Percentiles rank a stretch among this genome's conserved stretches.
phyloP scores from a whole-genome alignment of 2,888 invertebrate genomes.

The Proisotoma minuta region DNA sequence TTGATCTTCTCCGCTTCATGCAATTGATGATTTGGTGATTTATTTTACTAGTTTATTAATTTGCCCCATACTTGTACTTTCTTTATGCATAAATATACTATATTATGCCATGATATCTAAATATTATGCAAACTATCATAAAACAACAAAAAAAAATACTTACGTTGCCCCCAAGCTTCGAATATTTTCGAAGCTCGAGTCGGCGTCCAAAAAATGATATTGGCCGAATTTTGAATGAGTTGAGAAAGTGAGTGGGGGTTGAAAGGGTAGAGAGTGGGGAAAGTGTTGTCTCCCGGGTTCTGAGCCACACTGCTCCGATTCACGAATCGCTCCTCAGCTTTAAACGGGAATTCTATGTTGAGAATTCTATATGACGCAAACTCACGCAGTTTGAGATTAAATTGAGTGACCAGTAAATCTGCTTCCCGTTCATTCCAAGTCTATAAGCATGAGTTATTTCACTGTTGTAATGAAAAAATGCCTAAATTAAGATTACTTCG shows the following conservation, averaged over 20 bases:
- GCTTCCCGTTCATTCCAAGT: too few relatives aligned
- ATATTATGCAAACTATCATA: background rate
- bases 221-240: conserved; percentile 45
- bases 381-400: too few relatives aligned
- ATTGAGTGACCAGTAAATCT: too few relatives aligned
- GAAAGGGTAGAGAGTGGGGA: conserved; percentile 11
- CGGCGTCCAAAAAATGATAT: conserved; percentile 47
- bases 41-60: background rate
- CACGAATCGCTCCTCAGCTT: background rate
- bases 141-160: conserved; percentile 29
- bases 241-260: background rate
- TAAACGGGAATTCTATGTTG: background rate
- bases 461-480: too few relatives aligned
- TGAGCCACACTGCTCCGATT: background rate
- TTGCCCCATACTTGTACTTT: too few relatives aligned
- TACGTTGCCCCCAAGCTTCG: conserved; percentile 47
- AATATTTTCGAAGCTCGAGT: conserved; percentile 47
- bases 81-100: background rate
- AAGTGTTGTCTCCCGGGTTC: background rate
- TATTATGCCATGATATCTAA: background rate
- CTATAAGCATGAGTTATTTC: too few relatives aligned
- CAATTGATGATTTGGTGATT: conserved; percentile 44
- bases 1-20: conserved; percentile 46
- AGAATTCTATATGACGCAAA: conserved; percentile 6
- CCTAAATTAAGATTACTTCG: too few relatives aligned